Evolutionary conservation across 2,797 vertebrate species (phyloP).

Genomic region (Bradypodion ventrale): DNA sequence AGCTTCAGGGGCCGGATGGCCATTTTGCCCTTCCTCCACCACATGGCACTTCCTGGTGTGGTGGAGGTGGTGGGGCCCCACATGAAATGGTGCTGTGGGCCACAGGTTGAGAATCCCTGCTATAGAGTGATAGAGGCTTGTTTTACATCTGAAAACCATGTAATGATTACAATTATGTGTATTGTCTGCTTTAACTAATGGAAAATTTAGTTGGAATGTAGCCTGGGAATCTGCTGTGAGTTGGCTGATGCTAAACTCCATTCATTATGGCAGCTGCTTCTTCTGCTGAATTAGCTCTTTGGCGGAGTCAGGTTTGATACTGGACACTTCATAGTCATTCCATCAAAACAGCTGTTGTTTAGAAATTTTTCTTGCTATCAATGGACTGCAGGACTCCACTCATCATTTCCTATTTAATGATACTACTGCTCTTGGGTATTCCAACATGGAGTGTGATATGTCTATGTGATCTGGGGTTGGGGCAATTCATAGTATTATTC

Average conservation of each 20-base stretch:
- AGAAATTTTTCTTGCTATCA: neutral
- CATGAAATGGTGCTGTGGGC: too few species aligned
- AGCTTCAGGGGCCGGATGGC: too few species aligned
- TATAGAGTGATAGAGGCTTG: neutral
- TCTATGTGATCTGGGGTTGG: neutral
- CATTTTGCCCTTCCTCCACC: too few species aligned
- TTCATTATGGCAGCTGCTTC: slow-evolving; percentile 7
- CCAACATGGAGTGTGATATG: slow-evolving; percentile 54
- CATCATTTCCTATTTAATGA: neutral
- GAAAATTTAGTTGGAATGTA: neutral
- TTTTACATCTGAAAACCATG: neutral
- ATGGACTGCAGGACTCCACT: neutral
- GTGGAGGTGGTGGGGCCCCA: too few species aligned
- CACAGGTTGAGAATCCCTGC: too few species aligned
- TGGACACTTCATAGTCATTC: slow-evolving; percentile 10
- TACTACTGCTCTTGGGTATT: neutral
- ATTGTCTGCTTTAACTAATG: neutral
- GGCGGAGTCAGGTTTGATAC: neutral
- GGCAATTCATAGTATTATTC: slow-evolving; percentile 30
- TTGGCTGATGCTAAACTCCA: neutral
- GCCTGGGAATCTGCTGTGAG: neutral
- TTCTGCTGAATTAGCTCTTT: slow-evolving; percentile 11
- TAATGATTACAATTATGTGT: neutral
- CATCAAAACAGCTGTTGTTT: slow-evolving; percentile 17
- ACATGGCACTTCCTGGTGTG: too few species aligned